Percentiles rank a stretch among this genome's conserved stretches.
Evolutionary conservation across 1,140 invertebrate species (phyloP).

Genomic region (Dufourea novaeangliae): DNA sequence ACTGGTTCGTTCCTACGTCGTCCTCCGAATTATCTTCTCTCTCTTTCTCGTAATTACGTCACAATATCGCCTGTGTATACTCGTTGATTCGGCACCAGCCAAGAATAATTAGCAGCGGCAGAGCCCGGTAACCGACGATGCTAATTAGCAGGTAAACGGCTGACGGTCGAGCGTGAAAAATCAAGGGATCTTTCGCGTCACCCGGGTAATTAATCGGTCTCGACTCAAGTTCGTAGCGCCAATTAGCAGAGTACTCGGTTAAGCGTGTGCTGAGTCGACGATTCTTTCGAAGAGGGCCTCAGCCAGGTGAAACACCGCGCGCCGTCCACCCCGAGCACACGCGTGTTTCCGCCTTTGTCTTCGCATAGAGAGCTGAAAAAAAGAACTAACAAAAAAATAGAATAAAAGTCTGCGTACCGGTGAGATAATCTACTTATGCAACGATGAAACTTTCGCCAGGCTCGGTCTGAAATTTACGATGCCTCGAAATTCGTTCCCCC

Average conservation of each 20-base stretch:
- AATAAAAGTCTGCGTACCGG: too few species aligned
- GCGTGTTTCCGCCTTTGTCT: neutral
- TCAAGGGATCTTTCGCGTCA: constrained; percentile 40
- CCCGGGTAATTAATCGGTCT: constrained; percentile 49
- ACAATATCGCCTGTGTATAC: constrained; percentile 1
- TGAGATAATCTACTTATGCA: too few species aligned
- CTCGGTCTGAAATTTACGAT: too few species aligned
- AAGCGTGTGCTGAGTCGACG: constrained; percentile 22
- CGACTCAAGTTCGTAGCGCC: constrained; percentile 25
- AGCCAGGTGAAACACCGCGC: neutral
- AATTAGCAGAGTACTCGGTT: constrained; percentile 37
- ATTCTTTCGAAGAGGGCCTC: constrained; percentile 29
- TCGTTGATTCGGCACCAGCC: constrained; percentile 19
- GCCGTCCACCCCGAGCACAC: too few species aligned
- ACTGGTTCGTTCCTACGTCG: too few species aligned
- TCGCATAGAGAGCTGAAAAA: too few species aligned
- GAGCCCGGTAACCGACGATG: constrained; percentile 34
- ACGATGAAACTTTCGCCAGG: too few species aligned
- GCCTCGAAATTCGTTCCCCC: too few species aligned
- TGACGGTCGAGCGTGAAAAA: constrained; percentile 32
- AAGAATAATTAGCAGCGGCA: constrained; percentile 51
- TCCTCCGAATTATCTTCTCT: too few species aligned
- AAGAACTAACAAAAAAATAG: too few species aligned
- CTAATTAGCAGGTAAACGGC: constrained; percentile 60
- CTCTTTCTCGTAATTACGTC: constrained; percentile 17